These are phyloP conservation scores for Cebus imitator DNA, from an alignment of 2,113 vertebrate species.

Conservation along the genomic window DNA sequence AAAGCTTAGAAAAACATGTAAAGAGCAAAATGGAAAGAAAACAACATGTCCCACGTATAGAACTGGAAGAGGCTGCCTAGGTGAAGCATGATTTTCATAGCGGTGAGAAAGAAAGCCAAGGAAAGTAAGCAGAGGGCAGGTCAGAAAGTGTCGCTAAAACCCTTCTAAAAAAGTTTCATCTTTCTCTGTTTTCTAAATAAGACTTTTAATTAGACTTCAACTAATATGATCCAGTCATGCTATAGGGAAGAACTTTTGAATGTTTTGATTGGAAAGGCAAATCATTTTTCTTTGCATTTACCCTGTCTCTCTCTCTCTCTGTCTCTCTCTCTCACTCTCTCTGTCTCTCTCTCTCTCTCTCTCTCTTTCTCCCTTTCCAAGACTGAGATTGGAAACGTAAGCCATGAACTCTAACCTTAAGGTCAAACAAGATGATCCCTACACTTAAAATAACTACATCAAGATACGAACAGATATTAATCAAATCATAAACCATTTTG, in stretches of 20 bases:
- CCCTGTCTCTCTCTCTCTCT: background rate
- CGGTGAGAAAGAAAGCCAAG: background rate
- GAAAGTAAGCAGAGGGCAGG: background rate
- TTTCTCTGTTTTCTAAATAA: background rate
- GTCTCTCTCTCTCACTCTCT: too few relatives aligned
- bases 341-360: background rate
- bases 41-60: rapidly evolving
- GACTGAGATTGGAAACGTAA: background rate
- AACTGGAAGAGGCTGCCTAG: background rate
- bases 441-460: background rate
- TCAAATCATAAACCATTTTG: background rate
- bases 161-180: background rate
- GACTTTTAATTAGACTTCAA: background rate
- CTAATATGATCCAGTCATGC: too few relatives aligned
- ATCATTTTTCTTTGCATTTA: background rate
- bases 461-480: background rate
- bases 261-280: background rate
- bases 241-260: background rate
- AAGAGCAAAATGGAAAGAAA: background rate
- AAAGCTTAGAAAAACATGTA: too few relatives aligned
- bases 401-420: background rate
- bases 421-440: background rate
- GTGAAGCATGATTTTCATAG: background rate
- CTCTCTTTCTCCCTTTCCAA: background rate
- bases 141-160: background rate